These are phyloP conservation scores for Dascillus cervinus DNA, from an alignment of 2,888 invertebrate genomes.

Conservation along the genomic window DNA sequence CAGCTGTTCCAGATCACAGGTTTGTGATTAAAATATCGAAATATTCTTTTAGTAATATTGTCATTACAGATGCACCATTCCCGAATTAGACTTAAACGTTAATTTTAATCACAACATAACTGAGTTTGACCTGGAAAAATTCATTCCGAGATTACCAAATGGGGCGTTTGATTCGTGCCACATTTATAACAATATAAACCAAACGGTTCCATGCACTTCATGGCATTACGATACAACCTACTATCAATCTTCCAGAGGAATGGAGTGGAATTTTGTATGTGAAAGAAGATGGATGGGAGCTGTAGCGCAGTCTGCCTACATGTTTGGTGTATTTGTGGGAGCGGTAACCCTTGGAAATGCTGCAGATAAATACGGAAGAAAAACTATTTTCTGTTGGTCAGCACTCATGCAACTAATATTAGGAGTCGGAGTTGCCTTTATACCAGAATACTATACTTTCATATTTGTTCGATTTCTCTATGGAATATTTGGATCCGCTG, in stretches of 20 bases:
- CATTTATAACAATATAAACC: slow-evolving; percentile 39
- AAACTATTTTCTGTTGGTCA: slow-evolving; percentile 70
- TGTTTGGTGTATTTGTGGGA: slow-evolving; percentile 77
- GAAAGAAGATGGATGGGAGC: slow-evolving; percentile 74
- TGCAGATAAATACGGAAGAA: slow-evolving; percentile 70
- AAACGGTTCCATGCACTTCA: slow-evolving; percentile 42
- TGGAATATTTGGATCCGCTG: slow-evolving; percentile 79
- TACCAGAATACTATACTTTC: slow-evolving; percentile 70
- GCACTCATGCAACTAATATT: slow-evolving; percentile 65
- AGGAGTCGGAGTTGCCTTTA: slow-evolving; percentile 61
- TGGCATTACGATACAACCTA: slow-evolving; percentile 71
- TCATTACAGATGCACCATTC: slow-evolving; percentile 51
- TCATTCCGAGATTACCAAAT: slow-evolving; percentile 51
- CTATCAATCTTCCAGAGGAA: slow-evolving; percentile 63
- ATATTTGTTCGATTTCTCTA: slow-evolving; percentile 60
- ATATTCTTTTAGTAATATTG: slow-evolving; percentile 1
- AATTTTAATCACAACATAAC: slow-evolving; percentile 43
- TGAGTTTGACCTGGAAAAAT: slow-evolving; percentile 44
- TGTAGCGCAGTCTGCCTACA: slow-evolving; percentile 67
- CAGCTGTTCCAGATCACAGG: slow-evolving; percentile 68
- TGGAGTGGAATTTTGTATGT: slow-evolving; percentile 80
- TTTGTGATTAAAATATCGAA: slow-evolving; percentile 22
- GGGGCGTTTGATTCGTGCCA: slow-evolving; percentile 59
- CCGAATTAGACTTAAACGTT: slow-evolving; percentile 49
- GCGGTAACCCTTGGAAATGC: slow-evolving; percentile 69